phyloP scores from a whole-genome alignment of 2,113 vertebrate species.

The Laticauda colubrina region DNA sequence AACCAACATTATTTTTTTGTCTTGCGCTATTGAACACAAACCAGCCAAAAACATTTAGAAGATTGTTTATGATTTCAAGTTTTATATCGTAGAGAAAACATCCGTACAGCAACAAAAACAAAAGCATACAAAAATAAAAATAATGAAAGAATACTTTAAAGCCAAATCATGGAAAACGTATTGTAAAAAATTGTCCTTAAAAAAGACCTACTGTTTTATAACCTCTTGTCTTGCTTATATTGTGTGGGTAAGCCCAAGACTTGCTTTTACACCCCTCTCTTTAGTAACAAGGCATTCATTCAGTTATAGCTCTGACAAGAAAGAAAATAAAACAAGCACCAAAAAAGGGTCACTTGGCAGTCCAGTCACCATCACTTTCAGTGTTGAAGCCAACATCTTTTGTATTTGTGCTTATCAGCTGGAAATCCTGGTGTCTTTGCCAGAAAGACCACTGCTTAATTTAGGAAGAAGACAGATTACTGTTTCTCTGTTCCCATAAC shows the following conservation, averaged over 20 bases:
- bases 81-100: constrained; percentile 10
- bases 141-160: neutral
- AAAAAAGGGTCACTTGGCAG: constrained; percentile 30
- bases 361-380: constrained; percentile 9
- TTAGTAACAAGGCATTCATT: constrained; percentile 31
- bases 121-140: neutral
- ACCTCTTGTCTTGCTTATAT: neutral
- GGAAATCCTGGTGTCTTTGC: constrained; percentile 43
- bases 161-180: accelerated
- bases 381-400: constrained; percentile 33
- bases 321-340: neutral
- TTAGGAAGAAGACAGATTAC: constrained; percentile 12
- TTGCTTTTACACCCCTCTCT: neutral
- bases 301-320: constrained; percentile 15
- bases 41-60: neutral
- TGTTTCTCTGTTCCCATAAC: constrained; percentile 44
- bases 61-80: neutral
- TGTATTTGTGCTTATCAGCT: constrained; percentile 44
- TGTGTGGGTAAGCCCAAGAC: neutral
- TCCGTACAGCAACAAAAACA: neutral
- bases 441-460: constrained; percentile 33
- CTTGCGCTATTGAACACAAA: neutral
- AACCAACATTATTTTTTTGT: neutral
- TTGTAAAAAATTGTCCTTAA: neutral
- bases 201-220: neutral